Percentiles rank a stretch among this genome's conserved stretches.
Conservation (phyloP, 1,140 invertebrate genomes). For the Neelides sp. region DNA sequence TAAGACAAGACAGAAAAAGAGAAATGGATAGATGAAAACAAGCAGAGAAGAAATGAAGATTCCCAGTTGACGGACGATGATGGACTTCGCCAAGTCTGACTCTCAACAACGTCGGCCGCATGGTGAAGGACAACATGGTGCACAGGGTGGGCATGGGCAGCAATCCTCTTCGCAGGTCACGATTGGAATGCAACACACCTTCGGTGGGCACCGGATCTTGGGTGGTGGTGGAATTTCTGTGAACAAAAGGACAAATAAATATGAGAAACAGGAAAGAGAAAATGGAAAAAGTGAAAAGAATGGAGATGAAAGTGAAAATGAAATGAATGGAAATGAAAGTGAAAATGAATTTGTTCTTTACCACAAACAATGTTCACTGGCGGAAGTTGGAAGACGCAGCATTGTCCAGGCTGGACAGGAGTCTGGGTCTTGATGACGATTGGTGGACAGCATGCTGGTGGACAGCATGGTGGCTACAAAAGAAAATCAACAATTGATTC, state of each 20-base stretch:
- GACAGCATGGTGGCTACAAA: too few species aligned
- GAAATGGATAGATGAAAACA: too few species aligned
- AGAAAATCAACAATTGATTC: conserved; percentile 1
- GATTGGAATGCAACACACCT: conserved; percentile 28
- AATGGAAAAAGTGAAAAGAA: neutral
- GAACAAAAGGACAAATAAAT: conserved; percentile 5
- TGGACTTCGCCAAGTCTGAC: too few species aligned
- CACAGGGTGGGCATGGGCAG: too few species aligned
- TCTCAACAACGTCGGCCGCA: too few species aligned
- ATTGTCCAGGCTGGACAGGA: conserved; percentile 28
- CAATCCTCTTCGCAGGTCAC: conserved; percentile 25
- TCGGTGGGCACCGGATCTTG: conserved; percentile 25
- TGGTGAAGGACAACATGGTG: too few species aligned
- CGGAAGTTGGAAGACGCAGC: conserved; percentile 30
- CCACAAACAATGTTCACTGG: conserved; percentile 31
- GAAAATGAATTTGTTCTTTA: neutral
- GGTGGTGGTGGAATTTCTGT: conserved; percentile 30
- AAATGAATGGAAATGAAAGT: neutral
- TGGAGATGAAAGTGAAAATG: neutral
- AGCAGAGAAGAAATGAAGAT: too few species aligned
- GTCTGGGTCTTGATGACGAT: conserved; percentile 25
- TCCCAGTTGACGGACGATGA: too few species aligned
- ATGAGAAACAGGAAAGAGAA: neutral
- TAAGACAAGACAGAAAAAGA: too few species aligned
- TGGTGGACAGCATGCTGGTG: conserved; percentile 6